These are phyloP conservation scores for Hephaestus fuliginosus DNA, from an alignment of 2,797 vertebrate species.

Conservation along the genomic window DNA sequence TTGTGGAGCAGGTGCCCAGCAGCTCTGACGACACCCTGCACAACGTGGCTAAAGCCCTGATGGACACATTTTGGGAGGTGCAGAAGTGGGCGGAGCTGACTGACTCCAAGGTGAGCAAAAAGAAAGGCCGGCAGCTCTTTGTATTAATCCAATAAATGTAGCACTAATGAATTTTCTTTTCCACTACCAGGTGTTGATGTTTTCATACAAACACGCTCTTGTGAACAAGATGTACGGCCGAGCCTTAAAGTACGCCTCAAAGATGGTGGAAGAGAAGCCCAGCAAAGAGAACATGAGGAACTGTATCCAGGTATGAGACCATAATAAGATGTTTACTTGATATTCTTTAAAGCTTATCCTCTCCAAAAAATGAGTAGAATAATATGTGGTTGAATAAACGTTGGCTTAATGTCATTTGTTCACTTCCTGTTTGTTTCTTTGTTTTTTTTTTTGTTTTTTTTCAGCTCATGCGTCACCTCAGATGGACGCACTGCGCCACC, in stretches of 20 bases:
- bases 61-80: constrained; percentile 94
- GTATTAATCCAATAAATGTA: background rate
- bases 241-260: constrained; percentile 95
- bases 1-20: constrained; percentile 77
- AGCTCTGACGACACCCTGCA: constrained; percentile 89
- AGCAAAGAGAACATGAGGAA: constrained; percentile 98
- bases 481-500: constrained; percentile 94
- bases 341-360: background rate
- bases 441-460: constrained; percentile 14
- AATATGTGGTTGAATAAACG: background rate
- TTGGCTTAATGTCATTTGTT: background rate
- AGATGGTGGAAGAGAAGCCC: constrained; percentile 97
- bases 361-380: background rate
- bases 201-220: constrained; percentile 97
- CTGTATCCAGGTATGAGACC: constrained; percentile 91
- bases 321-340: background rate
- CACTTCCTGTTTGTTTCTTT: background rate
- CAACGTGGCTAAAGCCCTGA: constrained; percentile 84
- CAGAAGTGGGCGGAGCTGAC: constrained; percentile 97
- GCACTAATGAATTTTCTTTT: background rate
- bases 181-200: constrained; percentile 90
- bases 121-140: background rate
- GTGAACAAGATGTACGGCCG: constrained; percentile 96
- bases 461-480: constrained; percentile 95
- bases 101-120: constrained; percentile 91